These are phyloP conservation scores for Poecilus cupreus DNA, from an alignment of 2,888 invertebrate genomes.

Conservation along the genomic window DNA sequence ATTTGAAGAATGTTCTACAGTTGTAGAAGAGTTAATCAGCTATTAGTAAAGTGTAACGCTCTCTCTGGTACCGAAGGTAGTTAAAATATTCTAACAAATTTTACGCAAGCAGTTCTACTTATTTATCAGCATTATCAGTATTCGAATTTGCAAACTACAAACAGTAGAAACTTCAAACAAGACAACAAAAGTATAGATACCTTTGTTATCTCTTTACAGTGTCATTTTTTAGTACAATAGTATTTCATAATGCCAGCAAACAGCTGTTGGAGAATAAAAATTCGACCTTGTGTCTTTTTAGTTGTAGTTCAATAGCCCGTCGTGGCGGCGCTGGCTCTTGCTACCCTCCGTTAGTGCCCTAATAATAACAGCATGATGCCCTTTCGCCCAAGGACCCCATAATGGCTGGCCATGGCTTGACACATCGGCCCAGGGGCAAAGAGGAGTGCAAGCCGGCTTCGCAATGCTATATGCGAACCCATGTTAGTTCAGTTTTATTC, in stretches of 20 bases:
- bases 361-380: conserved; percentile 55
- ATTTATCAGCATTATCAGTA: too few species aligned
- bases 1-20: too few species aligned
- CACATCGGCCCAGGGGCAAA: not conserved
- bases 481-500: conserved; percentile 47
- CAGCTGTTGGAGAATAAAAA: conserved; percentile 31
- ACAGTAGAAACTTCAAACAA: too few species aligned
- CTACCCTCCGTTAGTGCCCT: conserved; percentile 33
- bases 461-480: conserved; percentile 21
- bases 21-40: too few species aligned
- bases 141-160: too few species aligned
- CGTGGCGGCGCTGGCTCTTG: not conserved
- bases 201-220: not conserved
- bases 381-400: conserved; percentile 45
- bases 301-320: not conserved
- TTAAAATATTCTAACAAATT: too few species aligned
- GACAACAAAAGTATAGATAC: too few species aligned
- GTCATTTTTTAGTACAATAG: not conserved
- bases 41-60: too few species aligned
- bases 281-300: conserved; percentile 27
- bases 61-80: too few species aligned
- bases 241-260: conserved; percentile 6
- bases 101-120: too few species aligned
- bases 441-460: conserved; percentile 15
- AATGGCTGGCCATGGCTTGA: conserved; percentile 39